A percentile compares a stretch with the other conserved stretches of the same genome.
Evolutionary conservation across 1,140 invertebrate species (phyloP).

Genomic region (Limonius californicus): DNA sequence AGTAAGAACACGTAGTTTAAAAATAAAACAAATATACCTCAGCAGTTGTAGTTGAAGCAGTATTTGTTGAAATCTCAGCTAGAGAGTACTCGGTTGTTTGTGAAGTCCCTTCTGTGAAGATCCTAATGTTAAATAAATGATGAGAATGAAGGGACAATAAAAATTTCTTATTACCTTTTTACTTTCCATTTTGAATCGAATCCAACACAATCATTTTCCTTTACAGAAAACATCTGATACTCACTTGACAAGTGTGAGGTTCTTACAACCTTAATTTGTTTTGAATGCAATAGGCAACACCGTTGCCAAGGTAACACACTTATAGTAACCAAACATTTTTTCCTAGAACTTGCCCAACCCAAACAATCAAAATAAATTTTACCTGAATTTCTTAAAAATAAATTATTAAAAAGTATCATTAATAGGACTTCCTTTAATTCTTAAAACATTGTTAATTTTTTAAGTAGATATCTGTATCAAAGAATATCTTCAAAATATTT

Average conservation of each 20-base stretch:
- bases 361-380: no score
- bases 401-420: no score
- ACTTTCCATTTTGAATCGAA: slow-evolving; percentile 44
- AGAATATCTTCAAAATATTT: no score
- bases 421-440: no score
- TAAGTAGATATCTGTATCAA: no score
- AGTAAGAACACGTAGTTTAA: no score
- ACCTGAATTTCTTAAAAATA: no score
- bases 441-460: no score
- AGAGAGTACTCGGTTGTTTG: not conserved
- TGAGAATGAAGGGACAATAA: not conserved
- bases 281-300: not conserved
- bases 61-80: not conserved
- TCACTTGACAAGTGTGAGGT: no score
- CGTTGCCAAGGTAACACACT: not conserved
- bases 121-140: not conserved
- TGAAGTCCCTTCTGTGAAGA: not conserved
- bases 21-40: not conserved
- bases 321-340: not conserved
- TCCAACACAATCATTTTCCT: slow-evolving; percentile 42
- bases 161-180: slow-evolving; percentile 32
- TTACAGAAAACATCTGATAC: slow-evolving; percentile 33
- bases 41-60: not conserved
- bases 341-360: not conserved
- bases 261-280: no score